Evolutionary conservation across 2,113 vertebrate species (phyloP), one percentile per base, ranked within the genome.

Genomic region (Rhineura floridana): DNA sequence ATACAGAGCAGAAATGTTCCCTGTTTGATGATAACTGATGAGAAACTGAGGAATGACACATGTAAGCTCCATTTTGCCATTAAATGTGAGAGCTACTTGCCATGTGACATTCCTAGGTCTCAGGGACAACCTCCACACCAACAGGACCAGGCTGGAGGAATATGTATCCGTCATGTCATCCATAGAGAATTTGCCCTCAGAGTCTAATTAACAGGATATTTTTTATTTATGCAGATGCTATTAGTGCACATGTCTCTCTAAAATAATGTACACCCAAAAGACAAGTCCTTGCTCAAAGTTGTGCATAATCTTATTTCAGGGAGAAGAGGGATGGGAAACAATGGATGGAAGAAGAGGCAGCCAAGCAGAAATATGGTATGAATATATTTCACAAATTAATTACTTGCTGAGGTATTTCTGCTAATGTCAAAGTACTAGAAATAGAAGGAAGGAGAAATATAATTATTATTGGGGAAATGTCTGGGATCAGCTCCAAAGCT

Each of bases 321-420:
- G 5, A 25, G 7, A 23, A 76, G 73, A 30, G 44, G 42, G 23
- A 76, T 10, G n/a, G 12, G 44, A 46, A 23, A 70, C n/a, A n/a
- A n/a, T n/a, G n/a, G n/a, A n/a, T n/a, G 12, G 3, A 46, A 76
- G 39, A 17, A 30, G 39, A 15, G 36, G 42, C 42, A 48, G 4
- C 70, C 36, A 39, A 42, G 36, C 4, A 42, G 75, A 46, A 30
- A 13, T 13, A 30, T 6, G 28, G 44, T 76, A 23, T 30, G 55
- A 59, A 59, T 59, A 17, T 13, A 13, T 59, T 59, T 59, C 55
- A 13, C 55, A 17, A 59, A 59, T 13, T 10, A 48, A 50, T 77
- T 30, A 94, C 94, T 0, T 95, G 94, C 95, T 62, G 12, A 92
- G 65, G 69, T 80, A 69, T 83, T 93, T 90, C 90, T 94, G 90